Conservation (phyloP, 2,797 vertebrate species). For the Mus minutoides region DNA sequence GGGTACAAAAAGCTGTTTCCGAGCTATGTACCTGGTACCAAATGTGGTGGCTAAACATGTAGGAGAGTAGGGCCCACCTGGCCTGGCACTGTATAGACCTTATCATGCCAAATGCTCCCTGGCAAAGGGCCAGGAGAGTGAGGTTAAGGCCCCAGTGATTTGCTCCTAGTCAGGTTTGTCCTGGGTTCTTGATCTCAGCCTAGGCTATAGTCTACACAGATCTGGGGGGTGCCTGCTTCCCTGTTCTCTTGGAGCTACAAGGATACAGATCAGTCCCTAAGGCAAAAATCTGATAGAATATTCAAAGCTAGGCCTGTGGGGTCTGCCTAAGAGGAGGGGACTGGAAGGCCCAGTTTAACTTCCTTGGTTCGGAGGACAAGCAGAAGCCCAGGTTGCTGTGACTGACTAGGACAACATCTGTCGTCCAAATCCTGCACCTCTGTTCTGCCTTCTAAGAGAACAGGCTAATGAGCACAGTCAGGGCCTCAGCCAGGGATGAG, state of each 20-base stretch:
- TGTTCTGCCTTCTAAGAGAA: background rate
- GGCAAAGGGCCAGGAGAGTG: background rate
- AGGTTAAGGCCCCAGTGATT: background rate
- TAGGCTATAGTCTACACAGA: background rate
- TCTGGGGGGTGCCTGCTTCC: background rate
- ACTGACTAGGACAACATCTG: background rate
- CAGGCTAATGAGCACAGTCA: background rate
- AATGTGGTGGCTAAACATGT: background rate
- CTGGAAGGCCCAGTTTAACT: background rate
- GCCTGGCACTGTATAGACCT: background rate
- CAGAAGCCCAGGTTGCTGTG: background rate
- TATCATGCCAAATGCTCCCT: conserved; percentile 14
- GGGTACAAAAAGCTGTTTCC: background rate
- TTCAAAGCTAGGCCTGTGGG: background rate
- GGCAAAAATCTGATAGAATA: background rate
- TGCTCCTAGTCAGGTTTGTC: background rate
- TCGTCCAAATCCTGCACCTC: background rate
- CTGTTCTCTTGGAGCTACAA: background rate
- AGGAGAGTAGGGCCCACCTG: background rate
- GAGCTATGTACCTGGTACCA: conserved; percentile 61
- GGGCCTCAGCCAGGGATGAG: background rate
- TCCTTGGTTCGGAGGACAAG: background rate
- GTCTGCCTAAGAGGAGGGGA: background rate
- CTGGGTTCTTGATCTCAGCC: background rate
- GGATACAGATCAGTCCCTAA: background rate